Percentiles rank a stretch among this genome's conserved stretches.
Evolutionary conservation across 2,888 invertebrate genomes (phyloP).

Genomic region (Ectropis crepuscularia): DNA sequence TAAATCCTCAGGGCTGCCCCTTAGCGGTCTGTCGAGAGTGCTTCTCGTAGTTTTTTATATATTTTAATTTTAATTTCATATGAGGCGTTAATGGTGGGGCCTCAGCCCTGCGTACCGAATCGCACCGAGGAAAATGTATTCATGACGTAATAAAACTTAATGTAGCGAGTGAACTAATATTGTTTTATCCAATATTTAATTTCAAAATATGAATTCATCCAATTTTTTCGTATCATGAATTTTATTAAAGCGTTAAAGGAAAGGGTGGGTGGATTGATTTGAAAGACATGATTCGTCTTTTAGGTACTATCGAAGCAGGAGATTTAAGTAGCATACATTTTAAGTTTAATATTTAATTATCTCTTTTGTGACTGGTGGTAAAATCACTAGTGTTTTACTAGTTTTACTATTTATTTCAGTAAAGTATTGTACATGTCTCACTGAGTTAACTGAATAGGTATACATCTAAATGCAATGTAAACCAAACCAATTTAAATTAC

Average conservation of each 20-base stretch:
- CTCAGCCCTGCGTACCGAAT: slow-evolving; percentile 83
- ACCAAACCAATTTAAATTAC: too few relatives aligned
- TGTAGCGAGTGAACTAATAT: slow-evolving; percentile 84
- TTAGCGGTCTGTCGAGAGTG: slow-evolving; percentile 81
- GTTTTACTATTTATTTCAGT: too few relatives aligned
- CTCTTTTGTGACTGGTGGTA: too few relatives aligned
- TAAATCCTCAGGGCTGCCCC: slow-evolving; percentile 81
- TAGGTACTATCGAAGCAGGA: slow-evolving; percentile 8
- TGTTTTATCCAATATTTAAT: slow-evolving; percentile 84
- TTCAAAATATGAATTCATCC: slow-evolving; percentile 71
- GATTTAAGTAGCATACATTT: neutral
- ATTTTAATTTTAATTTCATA: slow-evolving; percentile 85
- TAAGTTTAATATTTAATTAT: too few relatives aligned
- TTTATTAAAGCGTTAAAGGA: slow-evolving; percentile 58
- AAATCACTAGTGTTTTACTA: too few relatives aligned
- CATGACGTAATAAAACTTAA: slow-evolving; percentile 81
- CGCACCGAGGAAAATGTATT: slow-evolving; percentile 77
- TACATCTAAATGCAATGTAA: too few relatives aligned
- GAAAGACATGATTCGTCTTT: slow-evolving; percentile 26
- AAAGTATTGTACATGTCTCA: too few relatives aligned
- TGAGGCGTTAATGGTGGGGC: slow-evolving; percentile 81
- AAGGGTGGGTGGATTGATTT: slow-evolving; percentile 38
- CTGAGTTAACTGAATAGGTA: too few relatives aligned
- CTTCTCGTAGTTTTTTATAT: slow-evolving; percentile 81
- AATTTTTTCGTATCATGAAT: slow-evolving; percentile 79